phyloP scores from a whole-genome alignment of 2,888 invertebrate genomes.

The Andrena dorsata region DNA sequence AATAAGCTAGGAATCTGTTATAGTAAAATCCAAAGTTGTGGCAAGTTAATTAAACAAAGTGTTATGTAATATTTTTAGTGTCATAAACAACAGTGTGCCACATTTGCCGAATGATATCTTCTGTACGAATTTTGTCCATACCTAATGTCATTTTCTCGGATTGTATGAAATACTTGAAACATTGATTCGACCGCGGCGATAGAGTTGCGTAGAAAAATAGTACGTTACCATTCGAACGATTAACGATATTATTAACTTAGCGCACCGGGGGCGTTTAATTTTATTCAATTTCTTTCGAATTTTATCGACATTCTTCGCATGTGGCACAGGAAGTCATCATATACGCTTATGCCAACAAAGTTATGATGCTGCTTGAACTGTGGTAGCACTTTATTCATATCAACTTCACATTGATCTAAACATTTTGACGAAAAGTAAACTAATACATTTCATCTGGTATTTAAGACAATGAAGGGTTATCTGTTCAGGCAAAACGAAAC shows the following conservation, averaged over 20 bases:
- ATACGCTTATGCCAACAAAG: conserved; percentile 67
- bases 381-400: conserved; percentile 63
- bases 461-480: conserved; percentile 41
- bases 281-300: conserved; percentile 41
- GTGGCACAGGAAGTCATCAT: conserved; percentile 60
- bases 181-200: conserved; percentile 7
- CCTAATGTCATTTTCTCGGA: conserved; percentile 68
- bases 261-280: conserved; percentile 31
- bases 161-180: conserved; percentile 27
- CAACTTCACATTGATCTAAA: conserved; percentile 29
- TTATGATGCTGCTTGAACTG: conserved; percentile 57
- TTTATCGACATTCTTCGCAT: conserved; percentile 44
- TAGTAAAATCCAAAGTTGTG: conserved; percentile 66
- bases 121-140: conserved; percentile 66
- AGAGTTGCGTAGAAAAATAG: neutral
- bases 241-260: conserved; percentile 21
- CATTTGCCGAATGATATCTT: conserved; percentile 71
- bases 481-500: conserved; percentile 43
- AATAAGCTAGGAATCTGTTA: conserved; percentile 74
- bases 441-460: conserved; percentile 35
- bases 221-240: conserved; percentile 10
- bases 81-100: conserved; percentile 66
- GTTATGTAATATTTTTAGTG: conserved; percentile 68
- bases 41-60: conserved; percentile 52
- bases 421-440: conserved; percentile 40